Percentiles rank a stretch among this genome's conserved stretches.
These are phyloP conservation scores for Ischnus inquisitorius DNA, from an alignment of 2,888 invertebrate genomes.

Conservation along the genomic window DNA sequence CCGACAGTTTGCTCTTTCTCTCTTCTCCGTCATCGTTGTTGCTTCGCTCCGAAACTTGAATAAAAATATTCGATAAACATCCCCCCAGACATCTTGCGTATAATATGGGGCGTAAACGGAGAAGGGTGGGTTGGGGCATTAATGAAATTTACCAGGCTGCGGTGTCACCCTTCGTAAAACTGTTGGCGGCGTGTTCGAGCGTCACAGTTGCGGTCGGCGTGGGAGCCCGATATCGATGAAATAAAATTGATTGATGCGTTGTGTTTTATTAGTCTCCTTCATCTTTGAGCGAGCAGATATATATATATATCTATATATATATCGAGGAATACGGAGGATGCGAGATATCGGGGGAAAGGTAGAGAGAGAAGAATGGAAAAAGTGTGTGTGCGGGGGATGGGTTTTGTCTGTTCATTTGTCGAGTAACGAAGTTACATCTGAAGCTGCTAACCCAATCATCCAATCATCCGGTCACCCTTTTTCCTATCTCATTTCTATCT, in stretches of 20 bases:
- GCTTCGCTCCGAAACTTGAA: conserved; percentile 40
- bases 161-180: conserved; percentile 19
- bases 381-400: conserved; percentile 60
- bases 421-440: conserved; percentile 81
- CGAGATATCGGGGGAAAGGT: conserved; percentile 29
- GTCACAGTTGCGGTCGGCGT: not conserved
- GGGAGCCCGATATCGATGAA: conserved; percentile 19
- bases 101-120: not conserved
- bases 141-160: conserved; percentile 50
- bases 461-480: conserved; percentile 76
- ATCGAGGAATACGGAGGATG: not conserved
- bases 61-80: conserved; percentile 22
- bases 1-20: conserved; percentile 1
- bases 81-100: conserved; percentile 8
- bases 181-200: not conserved
- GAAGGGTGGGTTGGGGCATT: too few relatives aligned
- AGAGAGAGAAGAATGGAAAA: conserved; percentile 16
- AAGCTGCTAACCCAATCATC: conserved; percentile 82
- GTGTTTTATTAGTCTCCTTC: conserved; percentile 26
- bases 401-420: conserved; percentile 80
- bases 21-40: not conserved
- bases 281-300: conserved; percentile 10
- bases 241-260: conserved; percentile 61
- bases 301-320: too few relatives aligned
- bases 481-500: conserved; percentile 63